phyloP scores from a whole-genome alignment of 2,888 invertebrate genomes.

The Thymelicus sylvestris region DNA sequence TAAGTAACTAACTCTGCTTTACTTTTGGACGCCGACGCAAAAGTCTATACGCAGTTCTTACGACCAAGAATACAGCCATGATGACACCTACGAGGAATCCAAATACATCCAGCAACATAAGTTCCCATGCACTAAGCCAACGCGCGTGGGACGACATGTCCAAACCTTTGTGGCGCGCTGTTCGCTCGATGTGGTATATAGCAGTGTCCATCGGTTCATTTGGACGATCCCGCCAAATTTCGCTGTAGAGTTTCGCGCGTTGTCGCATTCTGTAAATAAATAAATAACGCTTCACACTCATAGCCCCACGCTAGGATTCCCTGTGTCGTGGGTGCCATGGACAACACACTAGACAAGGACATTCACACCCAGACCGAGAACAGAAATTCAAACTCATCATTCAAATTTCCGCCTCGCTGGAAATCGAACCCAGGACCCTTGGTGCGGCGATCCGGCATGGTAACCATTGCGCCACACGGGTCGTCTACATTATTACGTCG shows the following conservation, averaged over 20 bases:
- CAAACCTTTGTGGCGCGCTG: constrained; percentile 51
- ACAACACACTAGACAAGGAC: too few species aligned
- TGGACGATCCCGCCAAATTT: constrained; percentile 54
- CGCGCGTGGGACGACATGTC: constrained; percentile 53
- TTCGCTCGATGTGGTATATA: constrained; percentile 54
- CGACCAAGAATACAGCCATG: not conserved
- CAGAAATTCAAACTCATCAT: too few species aligned
- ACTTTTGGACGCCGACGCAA: constrained; percentile 16
- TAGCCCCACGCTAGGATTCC: too few species aligned
- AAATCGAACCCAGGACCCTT: too few species aligned
- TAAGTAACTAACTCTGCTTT: constrained; percentile 23
- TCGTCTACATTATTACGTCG: too few species aligned
- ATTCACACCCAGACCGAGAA: too few species aligned
- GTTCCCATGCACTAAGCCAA: constrained; percentile 45
- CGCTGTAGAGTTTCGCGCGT: constrained; percentile 50
- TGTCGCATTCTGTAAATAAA: constrained; percentile 53
- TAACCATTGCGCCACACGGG: too few species aligned
- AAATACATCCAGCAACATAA: constrained; percentile 49
- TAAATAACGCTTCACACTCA: too few species aligned
- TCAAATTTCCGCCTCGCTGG: too few species aligned
- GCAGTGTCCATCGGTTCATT: constrained; percentile 58
- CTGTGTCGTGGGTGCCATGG: too few species aligned
- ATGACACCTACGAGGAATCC: constrained; percentile 41
- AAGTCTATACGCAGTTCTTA: constrained; percentile 9
- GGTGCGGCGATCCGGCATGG: too few species aligned